These are phyloP conservation scores for Terrapene triunguis DNA, from an alignment of 2,113 vertebrate genomes.

Conservation along the genomic window DNA sequence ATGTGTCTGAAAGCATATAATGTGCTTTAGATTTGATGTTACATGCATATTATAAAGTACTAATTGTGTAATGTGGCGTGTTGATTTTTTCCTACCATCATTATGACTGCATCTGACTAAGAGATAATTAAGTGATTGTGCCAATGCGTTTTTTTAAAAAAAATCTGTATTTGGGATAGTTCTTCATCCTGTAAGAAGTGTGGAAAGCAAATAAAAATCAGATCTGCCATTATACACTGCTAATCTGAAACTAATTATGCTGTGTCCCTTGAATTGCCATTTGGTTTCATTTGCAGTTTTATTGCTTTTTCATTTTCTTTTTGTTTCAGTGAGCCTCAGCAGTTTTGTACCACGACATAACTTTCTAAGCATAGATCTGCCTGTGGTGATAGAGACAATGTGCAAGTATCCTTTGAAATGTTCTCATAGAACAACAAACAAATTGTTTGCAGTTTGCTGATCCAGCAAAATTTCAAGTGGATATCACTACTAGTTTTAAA, in stretches of 20 bases:
- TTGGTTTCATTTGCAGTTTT: not conserved
- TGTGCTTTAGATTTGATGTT: constrained; percentile 19
- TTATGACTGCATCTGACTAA: not conserved
- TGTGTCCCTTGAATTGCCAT: not conserved
- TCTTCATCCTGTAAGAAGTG: constrained; percentile 11
- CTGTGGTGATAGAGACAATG: constrained; percentile 95
- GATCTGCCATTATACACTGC: not conserved
- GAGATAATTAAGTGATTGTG: not conserved
- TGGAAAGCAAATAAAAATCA: not conserved
- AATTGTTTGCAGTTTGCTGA: constrained; percentile 8
- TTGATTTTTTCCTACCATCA: not conserved
- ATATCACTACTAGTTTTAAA: constrained; percentile 26
- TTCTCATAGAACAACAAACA: constrained; percentile 37
- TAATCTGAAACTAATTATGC: not conserved
- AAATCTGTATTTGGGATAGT: not conserved
- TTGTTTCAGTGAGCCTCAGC: constrained; percentile 92
- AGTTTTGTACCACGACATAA: constrained; percentile 94
- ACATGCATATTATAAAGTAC: not conserved
- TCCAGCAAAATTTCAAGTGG: constrained; percentile 15
- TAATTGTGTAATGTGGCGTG: not conserved
- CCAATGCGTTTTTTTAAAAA: not conserved
- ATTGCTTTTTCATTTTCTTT: constrained; percentile 31
- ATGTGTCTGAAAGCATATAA: not conserved
- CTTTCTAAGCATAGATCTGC: constrained; percentile 93
- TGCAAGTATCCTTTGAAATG: constrained; percentile 97